Base-by-base conservation (phyloP, 2,113 vertebrate species). In the Etheostoma spectabile region DNA sequence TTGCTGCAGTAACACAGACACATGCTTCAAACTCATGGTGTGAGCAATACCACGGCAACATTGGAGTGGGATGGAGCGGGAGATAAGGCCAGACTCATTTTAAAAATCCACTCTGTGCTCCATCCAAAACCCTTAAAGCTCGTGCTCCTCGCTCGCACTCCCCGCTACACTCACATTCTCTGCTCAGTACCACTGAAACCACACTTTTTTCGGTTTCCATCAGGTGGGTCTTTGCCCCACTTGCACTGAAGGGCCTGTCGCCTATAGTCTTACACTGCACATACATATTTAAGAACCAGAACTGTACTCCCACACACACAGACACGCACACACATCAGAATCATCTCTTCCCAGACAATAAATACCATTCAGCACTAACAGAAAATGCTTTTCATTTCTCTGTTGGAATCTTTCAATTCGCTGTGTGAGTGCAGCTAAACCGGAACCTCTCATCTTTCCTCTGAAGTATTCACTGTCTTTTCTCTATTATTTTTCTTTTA, bases 301-400 rank as follows among this genome's bases (percentile, higher is more conserved):
- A 22, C 21, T 16, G 24, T 60, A 45, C 35, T 18, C 2, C 8
- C 51, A 74, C 45, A 68, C 63, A 78, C n/a, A 79, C 38, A 79
- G 16, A 59, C 27, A 59, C 27, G 51, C 64, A 79, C 16, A 70
- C 49, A 11, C 35, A 62, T 0, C 45, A 59, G 14, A 56, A 5
- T 27, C 57, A 24, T 57, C n/a, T 71, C 42, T 53, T 35, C 19
- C 6, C 56, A 84, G 73, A 70, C 74, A 76, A 79, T 86, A 82
- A 4, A 81, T 81, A 65, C 51, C 48, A 61, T 76, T 65, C 78
- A 65, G n/a, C 56, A 62, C 51, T 79, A 85, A 80, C 49, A 69
- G 27, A 74, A 79, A 76, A 56, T 56, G 22, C 22, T 82, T 13
- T 82, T 89, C 59, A 38, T 79, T 82, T 35, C 60, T 24, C 16